Evolutionary conservation across 2,888 invertebrate species (phyloP).

Genomic region (Temnothorax rugatulus): DNA sequence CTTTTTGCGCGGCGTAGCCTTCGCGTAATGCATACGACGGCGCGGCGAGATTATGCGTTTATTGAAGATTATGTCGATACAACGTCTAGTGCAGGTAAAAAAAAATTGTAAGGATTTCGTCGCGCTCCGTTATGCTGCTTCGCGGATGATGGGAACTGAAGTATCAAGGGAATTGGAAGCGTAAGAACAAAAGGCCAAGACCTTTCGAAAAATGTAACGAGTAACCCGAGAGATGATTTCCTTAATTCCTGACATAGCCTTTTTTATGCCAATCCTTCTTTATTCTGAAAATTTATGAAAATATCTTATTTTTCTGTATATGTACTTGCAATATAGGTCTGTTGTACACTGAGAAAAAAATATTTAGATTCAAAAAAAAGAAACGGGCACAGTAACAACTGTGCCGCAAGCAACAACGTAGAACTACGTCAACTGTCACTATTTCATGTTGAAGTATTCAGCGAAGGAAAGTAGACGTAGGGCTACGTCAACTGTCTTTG

Average conservation of each 20-base stretch:
- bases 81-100: slow-evolving; percentile 14
- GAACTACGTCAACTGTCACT: no score
- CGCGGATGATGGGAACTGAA: slow-evolving; percentile 7
- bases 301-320: background rate
- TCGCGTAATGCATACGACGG: slow-evolving; percentile 36
- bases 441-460: no score
- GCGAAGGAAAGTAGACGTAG: no score
- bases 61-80: slow-evolving; percentile 42
- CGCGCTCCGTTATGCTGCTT: background rate
- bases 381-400: no score
- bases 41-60: slow-evolving; percentile 45
- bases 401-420: no score
- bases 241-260: background rate
- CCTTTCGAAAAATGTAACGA: background rate
- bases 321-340: background rate
- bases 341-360: no score
- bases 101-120: slow-evolving; percentile 4
- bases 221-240: background rate
- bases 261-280: background rate
- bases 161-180: background rate
- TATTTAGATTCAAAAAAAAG: no score
- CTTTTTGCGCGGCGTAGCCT: slow-evolving; percentile 1
- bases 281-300: background rate
- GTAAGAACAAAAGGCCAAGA: background rate
- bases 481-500: no score